Evolutionary conservation across 2,113 vertebrate species (phyloP).

Genomic region (Carlito syrichta): DNA sequence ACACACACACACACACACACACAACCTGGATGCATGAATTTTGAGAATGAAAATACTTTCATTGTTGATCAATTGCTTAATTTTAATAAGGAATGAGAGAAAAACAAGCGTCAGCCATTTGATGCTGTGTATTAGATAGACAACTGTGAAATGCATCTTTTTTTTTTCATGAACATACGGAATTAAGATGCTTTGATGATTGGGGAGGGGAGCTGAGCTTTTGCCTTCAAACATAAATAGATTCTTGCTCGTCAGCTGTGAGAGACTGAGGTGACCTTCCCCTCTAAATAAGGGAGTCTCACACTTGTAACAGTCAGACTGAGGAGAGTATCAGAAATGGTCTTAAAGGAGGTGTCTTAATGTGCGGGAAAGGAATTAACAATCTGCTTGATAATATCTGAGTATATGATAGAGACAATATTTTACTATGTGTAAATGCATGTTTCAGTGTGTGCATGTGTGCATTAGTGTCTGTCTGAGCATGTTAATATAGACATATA

Average conservation of each 20-base stretch:
- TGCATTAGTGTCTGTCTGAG: not conserved
- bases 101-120: constrained; percentile 1
- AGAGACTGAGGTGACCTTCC: constrained; percentile 37
- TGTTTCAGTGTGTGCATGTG: not conserved
- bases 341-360: not conserved
- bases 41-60: constrained; percentile 16
- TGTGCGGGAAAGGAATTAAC: not conserved
- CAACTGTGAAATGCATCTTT: constrained; percentile 5
- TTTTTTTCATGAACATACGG: not conserved
- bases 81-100: not conserved
- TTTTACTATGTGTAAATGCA: not conserved
- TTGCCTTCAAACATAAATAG: not conserved
- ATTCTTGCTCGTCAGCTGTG: not conserved
- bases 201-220: not conserved
- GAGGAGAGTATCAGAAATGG: not conserved
- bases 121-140: not conserved
- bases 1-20: not conserved
- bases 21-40: not conserved
- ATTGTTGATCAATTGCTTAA: not conserved
- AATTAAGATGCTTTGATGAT: not conserved
- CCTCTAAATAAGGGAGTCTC: not conserved
- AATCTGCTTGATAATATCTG: not conserved
- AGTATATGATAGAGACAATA: not conserved
- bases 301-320: not conserved
- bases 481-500: not conserved